phyloP scores from a whole-genome alignment of 2,797 vertebrate genomes.

The Thripadectes ignobilis region DNA sequence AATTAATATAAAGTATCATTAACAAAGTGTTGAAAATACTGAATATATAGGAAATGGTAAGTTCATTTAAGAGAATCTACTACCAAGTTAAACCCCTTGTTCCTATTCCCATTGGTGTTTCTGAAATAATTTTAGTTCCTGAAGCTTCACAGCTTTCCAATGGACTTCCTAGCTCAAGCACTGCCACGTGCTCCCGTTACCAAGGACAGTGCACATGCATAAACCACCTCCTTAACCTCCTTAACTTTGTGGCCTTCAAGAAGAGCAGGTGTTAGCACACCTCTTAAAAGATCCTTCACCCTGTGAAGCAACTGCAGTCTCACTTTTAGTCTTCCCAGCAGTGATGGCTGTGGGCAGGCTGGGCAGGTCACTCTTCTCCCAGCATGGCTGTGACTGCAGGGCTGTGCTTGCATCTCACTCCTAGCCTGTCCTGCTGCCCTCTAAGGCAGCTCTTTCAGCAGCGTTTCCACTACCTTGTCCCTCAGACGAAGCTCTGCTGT shows the following conservation, averaged over 20 bases:
- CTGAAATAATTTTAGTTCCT: background rate
- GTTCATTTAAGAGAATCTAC: background rate
- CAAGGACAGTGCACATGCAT: fast-evolving
- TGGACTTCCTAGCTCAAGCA: background rate
- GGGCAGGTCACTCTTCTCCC: fast-evolving
- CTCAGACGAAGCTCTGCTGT: background rate
- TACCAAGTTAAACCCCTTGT: background rate
- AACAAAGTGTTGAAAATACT: background rate
- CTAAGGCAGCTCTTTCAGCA: background rate
- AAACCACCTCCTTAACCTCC: background rate
- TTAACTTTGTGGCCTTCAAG: background rate
- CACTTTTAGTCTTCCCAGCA: background rate
- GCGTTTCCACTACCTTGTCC: background rate
- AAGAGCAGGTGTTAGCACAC: background rate
- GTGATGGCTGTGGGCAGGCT: background rate
- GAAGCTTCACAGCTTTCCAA: background rate
- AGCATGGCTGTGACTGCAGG: background rate
- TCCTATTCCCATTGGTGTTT: background rate
- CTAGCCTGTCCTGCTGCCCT: background rate
- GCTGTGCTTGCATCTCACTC: background rate
- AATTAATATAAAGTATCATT: background rate
- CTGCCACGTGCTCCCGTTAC: background rate
- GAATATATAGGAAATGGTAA: background rate
- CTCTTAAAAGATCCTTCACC: background rate
- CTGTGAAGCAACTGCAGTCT: background rate